phyloP scores from a whole-genome alignment of 2,888 invertebrate species.

The Falcaria lacertinaria region DNA sequence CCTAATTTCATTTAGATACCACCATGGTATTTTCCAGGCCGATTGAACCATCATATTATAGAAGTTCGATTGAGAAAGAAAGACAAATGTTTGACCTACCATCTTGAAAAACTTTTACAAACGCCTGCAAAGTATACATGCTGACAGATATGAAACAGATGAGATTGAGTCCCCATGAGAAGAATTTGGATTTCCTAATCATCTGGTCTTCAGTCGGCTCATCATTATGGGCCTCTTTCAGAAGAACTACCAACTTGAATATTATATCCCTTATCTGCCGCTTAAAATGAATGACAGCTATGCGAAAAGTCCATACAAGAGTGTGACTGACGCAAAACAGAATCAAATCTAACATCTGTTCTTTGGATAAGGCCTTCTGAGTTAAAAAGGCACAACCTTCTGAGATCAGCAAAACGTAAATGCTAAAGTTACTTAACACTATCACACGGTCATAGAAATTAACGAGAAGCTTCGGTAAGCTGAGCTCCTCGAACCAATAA shows the following conservation, averaged over 20 bases:
- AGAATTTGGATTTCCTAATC: background rate
- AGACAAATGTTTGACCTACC: background rate
- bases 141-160: background rate
- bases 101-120: background rate
- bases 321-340: background rate
- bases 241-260: background rate
- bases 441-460: background rate
- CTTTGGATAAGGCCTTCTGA: conserved; percentile 17
- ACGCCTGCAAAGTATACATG: background rate
- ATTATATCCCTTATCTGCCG: background rate
- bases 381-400: background rate
- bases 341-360: background rate
- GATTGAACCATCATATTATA: no score
- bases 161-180: background rate
- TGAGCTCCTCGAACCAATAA: background rate
- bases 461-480: background rate
- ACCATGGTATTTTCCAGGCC: no score
- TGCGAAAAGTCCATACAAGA: background rate
- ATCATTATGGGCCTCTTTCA: background rate
- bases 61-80: no score
- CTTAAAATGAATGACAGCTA: background rate
- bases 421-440: background rate
- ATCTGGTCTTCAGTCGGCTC: background rate
- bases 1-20: no score
- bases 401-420: background rate